Conservation (phyloP, 2,797 vertebrate genomes). For the Catharus ustulatus region DNA sequence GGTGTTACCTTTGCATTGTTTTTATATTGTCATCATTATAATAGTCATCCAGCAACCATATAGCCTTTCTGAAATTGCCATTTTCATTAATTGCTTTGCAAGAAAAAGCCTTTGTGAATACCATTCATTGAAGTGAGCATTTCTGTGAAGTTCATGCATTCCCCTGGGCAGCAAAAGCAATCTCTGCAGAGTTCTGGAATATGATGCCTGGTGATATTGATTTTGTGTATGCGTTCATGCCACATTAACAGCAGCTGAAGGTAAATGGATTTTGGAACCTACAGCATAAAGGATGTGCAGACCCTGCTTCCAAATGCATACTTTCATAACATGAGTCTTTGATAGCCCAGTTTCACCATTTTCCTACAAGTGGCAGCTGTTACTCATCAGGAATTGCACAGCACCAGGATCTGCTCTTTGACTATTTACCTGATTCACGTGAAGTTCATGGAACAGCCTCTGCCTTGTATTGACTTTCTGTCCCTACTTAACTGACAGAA, state of each 20-base stretch:
- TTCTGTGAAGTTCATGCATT: not conserved
- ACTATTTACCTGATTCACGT: not conserved
- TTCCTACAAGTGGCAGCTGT: not conserved
- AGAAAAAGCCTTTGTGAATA: not conserved
- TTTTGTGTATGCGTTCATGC: not conserved
- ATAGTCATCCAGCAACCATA: not conserved
- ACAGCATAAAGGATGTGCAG: not conserved
- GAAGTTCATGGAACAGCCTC: not conserved
- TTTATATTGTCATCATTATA: not conserved
- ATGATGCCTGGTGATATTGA: not conserved
- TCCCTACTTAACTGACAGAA: slow-evolving; percentile 1
- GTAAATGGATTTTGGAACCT: not conserved
- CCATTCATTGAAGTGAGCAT: not conserved
- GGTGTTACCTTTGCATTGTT: not conserved
- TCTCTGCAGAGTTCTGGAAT: not conserved
- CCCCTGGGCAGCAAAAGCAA: not conserved
- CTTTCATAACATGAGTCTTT: not conserved
- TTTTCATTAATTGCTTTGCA: not conserved
- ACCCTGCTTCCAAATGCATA: not conserved
- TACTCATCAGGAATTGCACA: not conserved
- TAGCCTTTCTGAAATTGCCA: not conserved
- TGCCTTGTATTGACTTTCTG: slow-evolving; percentile 21
- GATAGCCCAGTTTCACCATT: not conserved
- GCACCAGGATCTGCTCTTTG: not conserved
- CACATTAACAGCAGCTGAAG: not conserved